These are phyloP conservation scores for Drosophila paramelanica DNA, from an alignment of 2,888 invertebrate species.

Conservation along the genomic window DNA sequence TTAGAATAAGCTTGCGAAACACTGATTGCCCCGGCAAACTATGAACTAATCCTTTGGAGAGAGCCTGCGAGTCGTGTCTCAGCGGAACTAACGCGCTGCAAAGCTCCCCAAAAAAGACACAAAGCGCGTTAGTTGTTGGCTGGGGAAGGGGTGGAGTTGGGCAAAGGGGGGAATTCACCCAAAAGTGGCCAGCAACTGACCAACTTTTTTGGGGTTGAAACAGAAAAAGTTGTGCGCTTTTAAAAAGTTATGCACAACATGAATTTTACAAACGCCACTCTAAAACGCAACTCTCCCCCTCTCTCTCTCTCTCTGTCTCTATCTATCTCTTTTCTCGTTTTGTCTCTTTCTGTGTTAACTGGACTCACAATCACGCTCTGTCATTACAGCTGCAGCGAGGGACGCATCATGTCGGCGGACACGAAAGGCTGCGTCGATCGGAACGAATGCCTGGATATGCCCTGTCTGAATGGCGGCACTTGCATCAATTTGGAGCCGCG, in stretches of 20 bases:
- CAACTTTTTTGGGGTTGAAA: slow-evolving; percentile 52
- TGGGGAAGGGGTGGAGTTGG: too few species aligned
- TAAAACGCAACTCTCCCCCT: slow-evolving; percentile 8
- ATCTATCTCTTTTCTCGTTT: neutral
- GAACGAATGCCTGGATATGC: slow-evolving; percentile 97
- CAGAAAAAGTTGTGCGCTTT: slow-evolving; percentile 50
- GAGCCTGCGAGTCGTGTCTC: neutral
- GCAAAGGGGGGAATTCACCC: neutral
- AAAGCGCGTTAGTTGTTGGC: neutral
- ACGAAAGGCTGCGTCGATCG: slow-evolving; percentile 97
- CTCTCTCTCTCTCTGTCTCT: neutral
- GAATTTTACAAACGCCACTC: slow-evolving; percentile 55
- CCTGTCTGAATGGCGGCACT: slow-evolving; percentile 96
- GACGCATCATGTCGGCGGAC: slow-evolving; percentile 94
- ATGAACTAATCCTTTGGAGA: slow-evolving; percentile 33
- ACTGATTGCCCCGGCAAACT: slow-evolving; percentile 32
- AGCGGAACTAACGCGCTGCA: slow-evolving; percentile 45
- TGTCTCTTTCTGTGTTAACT: neutral
- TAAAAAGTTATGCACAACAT: slow-evolving; percentile 60
- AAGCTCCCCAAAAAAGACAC: slow-evolving; percentile 14
- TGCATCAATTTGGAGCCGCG: slow-evolving; percentile 96
- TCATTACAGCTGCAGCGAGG: slow-evolving; percentile 93
- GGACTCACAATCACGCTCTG: neutral
- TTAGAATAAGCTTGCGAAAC: slow-evolving; percentile 11
- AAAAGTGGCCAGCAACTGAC: slow-evolving; percentile 10